Evolutionary conservation across 2,113 vertebrate genomes (phyloP), one percentile per base, ranked within the genome.

Genomic region (Gulo gulo): DNA sequence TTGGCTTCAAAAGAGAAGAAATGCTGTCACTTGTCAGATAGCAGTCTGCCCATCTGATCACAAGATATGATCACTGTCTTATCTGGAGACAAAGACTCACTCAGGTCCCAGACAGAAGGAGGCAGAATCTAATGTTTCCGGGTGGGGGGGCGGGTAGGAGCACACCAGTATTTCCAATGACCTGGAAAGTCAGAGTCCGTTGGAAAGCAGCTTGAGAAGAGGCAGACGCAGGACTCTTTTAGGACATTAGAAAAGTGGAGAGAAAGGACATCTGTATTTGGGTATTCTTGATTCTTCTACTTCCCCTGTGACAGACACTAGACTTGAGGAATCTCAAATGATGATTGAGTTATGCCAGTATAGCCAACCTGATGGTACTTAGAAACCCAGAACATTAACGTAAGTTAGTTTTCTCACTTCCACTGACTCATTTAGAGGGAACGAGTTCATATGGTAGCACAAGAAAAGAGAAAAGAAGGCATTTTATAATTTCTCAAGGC

Each of bases 141-240:
- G 45, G 0, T n/a, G n/a, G 59, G 31, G 20, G 71, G 39, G 1
- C 31, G 65, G 50, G 1, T 24, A 93, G 67, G 59, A 39, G 16
- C 7, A 7, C 0, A 5, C 7, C 82, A 76, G 21, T 89, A 29
- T 97, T 98, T 98, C 97, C 98, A 97, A 29, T 98, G 97, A 98
- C 96, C 98, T 95, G 96, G 92, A 97, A 98, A 98, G 67, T 11
- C 71, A 21, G 18, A 81, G 29, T 59, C 88, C 36, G 16, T 5
- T 73, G 95, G 74, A 84, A 94, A 94, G 57, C 21, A 65, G 34
- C 13, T 63, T 21, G 79, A 45, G 57, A 94, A 92, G 79, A 73
- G 83, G 55, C 79, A 3, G 7, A 23, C 18, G 45, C 63, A 83
- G 84, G 82, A 47, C 14, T 55, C 55, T 50, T 65, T 59, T 36